Percentiles rank a stretch among this genome's conserved stretches.
Conservation (phyloP, 1,140 invertebrate species). For the Coelopa frigida region DNA sequence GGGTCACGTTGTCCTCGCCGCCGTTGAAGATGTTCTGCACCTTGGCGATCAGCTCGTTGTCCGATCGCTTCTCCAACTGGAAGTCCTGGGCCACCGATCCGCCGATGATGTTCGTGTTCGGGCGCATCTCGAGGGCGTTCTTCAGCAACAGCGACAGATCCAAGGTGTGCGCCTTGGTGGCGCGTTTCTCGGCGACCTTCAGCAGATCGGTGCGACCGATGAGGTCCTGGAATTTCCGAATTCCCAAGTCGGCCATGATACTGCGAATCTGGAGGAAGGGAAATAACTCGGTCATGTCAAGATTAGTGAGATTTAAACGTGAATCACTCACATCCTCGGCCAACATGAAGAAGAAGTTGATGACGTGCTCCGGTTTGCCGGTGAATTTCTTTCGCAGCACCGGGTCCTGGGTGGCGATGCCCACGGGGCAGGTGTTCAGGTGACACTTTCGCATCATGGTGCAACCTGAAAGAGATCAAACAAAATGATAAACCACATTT, state of each 20-base stretch:
- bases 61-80: slow-evolving; percentile 80
- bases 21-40: slow-evolving; percentile 70
- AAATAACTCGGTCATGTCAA: slow-evolving; percentile 7
- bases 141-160: slow-evolving; percentile 81
- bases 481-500: background rate
- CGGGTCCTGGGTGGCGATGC: slow-evolving; percentile 97
- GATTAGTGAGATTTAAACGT: slow-evolving; percentile 8
- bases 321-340: slow-evolving; percentile 83
- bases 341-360: slow-evolving; percentile 96
- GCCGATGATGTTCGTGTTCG: slow-evolving; percentile 84
- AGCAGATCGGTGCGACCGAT: slow-evolving; percentile 91
- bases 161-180: slow-evolving; percentile 73
- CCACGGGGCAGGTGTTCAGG: slow-evolving; percentile 97
- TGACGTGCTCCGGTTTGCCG: slow-evolving; percentile 94
- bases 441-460: slow-evolving; percentile 99
- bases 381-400: slow-evolving; percentile 91
- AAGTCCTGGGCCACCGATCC: slow-evolving; percentile 85
- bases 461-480: slow-evolving; percentile 56
- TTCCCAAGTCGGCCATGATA: slow-evolving; percentile 85
- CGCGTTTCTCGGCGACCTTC: slow-evolving; percentile 53
- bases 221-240: slow-evolving; percentile 84
- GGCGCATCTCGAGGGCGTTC: slow-evolving; percentile 82
- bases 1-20: slow-evolving; percentile 55
- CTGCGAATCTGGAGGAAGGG: slow-evolving; percentile 57
- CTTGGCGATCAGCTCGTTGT: slow-evolving; percentile 75